These are phyloP conservation scores for Acromyrmex heyeri DNA, from an alignment of 1,140 invertebrate species.

Conservation along the genomic window DNA sequence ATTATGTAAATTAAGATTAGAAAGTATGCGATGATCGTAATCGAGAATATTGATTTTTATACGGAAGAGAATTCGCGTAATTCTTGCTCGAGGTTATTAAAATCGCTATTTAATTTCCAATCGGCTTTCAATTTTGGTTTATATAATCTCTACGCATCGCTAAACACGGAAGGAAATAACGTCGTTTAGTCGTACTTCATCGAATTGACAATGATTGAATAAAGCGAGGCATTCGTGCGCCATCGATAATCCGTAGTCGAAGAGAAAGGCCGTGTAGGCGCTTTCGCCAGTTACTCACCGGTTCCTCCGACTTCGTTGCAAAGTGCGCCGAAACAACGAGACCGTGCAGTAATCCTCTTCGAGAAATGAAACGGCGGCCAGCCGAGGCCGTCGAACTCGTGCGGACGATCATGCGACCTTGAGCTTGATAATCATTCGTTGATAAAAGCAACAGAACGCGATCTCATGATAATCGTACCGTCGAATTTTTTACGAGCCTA, in stretches of 20 bases:
- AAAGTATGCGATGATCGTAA: background rate
- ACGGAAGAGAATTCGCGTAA: background rate
- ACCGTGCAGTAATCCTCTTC: slow-evolving; percentile 49
- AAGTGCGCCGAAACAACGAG: slow-evolving; percentile 37
- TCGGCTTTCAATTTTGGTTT: slow-evolving; percentile 44
- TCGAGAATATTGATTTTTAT: background rate
- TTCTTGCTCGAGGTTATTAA: background rate
- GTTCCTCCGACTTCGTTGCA: slow-evolving; percentile 36
- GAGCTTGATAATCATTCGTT: slow-evolving; percentile 59
- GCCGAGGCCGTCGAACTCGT: slow-evolving; percentile 21
- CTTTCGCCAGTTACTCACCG: slow-evolving; percentile 64
- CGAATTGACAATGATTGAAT: slow-evolving; percentile 44
- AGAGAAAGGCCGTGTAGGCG: slow-evolving; percentile 71
- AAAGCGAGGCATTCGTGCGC: slow-evolving; percentile 16
- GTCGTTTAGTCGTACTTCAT: background rate
- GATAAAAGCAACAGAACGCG: slow-evolving; percentile 27
- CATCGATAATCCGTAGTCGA: slow-evolving; percentile 64
- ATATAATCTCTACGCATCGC: slow-evolving; percentile 50
- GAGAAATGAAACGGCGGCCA: slow-evolving; percentile 52
- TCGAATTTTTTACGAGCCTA: background rate
- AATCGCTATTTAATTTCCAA: background rate
- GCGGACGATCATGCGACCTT: slow-evolving; percentile 57
- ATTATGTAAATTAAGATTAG: background rate
- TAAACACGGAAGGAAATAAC: slow-evolving; percentile 40
- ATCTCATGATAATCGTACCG: slow-evolving; percentile 9